Evolutionary conservation across 2,113 vertebrate species (phyloP).

Genomic region (Trematomus loennbergii): DNA sequence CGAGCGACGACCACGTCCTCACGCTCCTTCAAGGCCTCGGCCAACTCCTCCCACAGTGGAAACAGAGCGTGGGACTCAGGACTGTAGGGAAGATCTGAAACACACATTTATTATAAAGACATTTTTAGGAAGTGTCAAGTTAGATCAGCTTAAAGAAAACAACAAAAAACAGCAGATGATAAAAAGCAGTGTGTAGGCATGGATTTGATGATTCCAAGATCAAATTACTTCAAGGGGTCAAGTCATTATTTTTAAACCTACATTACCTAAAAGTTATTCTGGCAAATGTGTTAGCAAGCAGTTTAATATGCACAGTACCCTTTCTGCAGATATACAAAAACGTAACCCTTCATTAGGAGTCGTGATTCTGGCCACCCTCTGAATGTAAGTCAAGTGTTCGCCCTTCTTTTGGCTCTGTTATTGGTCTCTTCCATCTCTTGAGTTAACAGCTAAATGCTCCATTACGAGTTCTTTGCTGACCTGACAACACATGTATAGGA

Average conservation of each 20-base stretch:
- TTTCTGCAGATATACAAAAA: too few relatives aligned
- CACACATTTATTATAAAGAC: neutral
- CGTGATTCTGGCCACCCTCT: too few relatives aligned
- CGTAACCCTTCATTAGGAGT: too few relatives aligned
- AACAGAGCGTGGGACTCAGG: constrained; percentile 82
- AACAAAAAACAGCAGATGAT: neutral
- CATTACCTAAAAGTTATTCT: neutral
- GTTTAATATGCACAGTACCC: too few relatives aligned
- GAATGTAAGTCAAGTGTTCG: neutral
- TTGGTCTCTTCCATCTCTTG: too few relatives aligned
- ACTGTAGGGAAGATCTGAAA: constrained; percentile 90
- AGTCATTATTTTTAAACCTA: neutral
- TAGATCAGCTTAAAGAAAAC: neutral
- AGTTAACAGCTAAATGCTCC: too few relatives aligned
- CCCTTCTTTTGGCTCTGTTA: neutral
- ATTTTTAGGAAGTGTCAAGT: neutral
- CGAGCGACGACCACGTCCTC: constrained; percentile 86
- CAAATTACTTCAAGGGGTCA: neutral
- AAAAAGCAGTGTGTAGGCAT: neutral
- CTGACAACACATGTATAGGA: too few relatives aligned
- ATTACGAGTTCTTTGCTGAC: too few relatives aligned
- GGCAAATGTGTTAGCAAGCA: too few relatives aligned
- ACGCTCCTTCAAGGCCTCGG: constrained; percentile 79
- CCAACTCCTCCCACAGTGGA: constrained; percentile 89
- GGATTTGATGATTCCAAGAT: neutral